Conservation (phyloP, 2,113 vertebrate genomes). For the Bufo bufo region DNA sequence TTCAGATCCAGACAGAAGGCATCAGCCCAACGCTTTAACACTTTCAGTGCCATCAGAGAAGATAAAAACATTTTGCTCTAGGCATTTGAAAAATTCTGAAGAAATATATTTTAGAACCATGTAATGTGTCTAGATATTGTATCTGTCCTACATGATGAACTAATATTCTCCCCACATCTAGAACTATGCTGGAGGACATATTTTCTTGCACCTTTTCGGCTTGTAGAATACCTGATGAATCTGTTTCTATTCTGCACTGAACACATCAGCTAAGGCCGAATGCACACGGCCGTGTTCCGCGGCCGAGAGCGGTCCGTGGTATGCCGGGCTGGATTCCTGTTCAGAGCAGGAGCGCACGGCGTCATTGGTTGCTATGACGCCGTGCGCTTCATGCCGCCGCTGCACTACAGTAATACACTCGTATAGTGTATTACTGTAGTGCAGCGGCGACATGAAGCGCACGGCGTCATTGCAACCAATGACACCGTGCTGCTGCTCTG, state of each 20-base stretch:
- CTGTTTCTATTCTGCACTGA: neutral
- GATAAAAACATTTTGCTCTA: neutral
- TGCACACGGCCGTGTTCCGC: too few relatives aligned
- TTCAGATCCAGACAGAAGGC: conserved; percentile 7
- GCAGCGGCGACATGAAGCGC: too few relatives aligned
- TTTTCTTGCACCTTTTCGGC: neutral
- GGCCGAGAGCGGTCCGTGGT: too few relatives aligned
- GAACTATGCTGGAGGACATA: neutral
- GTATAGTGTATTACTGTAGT: too few relatives aligned
- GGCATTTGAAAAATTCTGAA: neutral
- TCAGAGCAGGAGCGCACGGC: too few relatives aligned
- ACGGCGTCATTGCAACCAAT: too few relatives aligned
- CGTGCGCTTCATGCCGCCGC: too few relatives aligned
- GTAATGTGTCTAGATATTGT: neutral
- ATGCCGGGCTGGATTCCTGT: too few relatives aligned
- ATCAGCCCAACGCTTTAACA: neutral
- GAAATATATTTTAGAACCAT: neutral
- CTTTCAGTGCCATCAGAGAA: neutral
- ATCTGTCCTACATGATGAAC: neutral
- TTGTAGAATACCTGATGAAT: neutral
- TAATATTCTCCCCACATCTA: neutral
- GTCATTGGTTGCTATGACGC: too few relatives aligned
- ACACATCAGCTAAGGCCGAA: neutral
- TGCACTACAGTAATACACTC: too few relatives aligned
- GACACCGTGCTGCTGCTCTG: too few relatives aligned